Evolutionary conservation across 1,140 invertebrate species (phyloP).

Genomic region (Scaptomyza graminum): DNA sequence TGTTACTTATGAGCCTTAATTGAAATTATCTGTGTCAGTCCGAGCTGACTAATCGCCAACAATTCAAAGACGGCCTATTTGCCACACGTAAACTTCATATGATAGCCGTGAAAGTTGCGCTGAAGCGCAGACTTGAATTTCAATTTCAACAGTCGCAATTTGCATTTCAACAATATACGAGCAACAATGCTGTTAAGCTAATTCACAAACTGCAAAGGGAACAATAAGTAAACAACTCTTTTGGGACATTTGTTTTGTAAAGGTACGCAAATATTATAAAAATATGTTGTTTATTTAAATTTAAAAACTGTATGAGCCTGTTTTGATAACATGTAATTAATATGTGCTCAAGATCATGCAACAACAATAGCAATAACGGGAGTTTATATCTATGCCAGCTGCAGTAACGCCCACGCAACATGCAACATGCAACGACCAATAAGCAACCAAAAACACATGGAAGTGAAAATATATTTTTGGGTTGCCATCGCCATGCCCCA

Average conservation of each 20-base stretch:
- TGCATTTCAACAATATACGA: constrained; percentile 43
- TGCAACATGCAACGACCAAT: constrained; percentile 7
- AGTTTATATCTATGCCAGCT: neutral
- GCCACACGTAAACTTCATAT: neutral
- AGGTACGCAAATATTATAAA: too few species aligned
- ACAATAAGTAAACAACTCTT: neutral
- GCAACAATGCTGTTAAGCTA: constrained; percentile 26
- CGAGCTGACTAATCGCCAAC: constrained; percentile 24
- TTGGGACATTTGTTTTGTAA: too few species aligned
- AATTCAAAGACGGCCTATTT: constrained; percentile 22
- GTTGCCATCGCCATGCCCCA: neutral
- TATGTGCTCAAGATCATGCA: too few species aligned
- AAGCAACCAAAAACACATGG: neutral
- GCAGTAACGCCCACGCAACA: constrained; percentile 29
- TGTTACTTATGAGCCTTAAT: constrained; percentile 11
- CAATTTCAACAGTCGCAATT: constrained; percentile 43
- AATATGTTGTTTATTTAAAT: too few species aligned
- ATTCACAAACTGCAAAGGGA: neutral
- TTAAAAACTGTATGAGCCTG: too few species aligned
- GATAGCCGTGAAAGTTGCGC: constrained; percentile 41
- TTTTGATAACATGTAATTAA: too few species aligned
- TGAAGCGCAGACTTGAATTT: constrained; percentile 28
- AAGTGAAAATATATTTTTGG: constrained; percentile 29
- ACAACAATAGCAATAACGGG: neutral
- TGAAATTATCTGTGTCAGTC: constrained; percentile 22